A percentile compares a stretch with the other conserved stretches of the same genome.
Conservation (phyloP, 2,797 vertebrate genomes). For the Sebastes trivittatus region DNA sequence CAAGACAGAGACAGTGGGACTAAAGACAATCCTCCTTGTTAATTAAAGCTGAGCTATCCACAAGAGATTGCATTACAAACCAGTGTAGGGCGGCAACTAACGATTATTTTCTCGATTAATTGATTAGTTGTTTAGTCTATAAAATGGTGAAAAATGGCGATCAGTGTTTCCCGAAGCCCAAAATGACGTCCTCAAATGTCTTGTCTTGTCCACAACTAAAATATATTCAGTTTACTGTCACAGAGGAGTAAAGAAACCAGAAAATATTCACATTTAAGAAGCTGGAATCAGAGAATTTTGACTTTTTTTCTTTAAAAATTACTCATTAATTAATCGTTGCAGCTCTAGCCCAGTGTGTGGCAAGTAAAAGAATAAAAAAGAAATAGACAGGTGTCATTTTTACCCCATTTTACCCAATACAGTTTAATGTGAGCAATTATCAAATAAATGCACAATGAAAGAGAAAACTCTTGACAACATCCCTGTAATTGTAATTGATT, state of each 20-base stretch:
- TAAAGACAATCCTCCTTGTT: conserved; percentile 51
- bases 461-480: background rate
- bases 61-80: conserved; percentile 30
- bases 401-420: background rate
- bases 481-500: background rate
- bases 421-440: background rate
- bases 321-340: too few relatives aligned
- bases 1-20: conserved; percentile 39
- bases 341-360: background rate
- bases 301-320: too few relatives aligned
- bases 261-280: too few relatives aligned
- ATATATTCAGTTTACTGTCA: too few relatives aligned
- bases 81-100: background rate
- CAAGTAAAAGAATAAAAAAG: background rate
- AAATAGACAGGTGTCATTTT: background rate
- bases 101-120: too few relatives aligned
- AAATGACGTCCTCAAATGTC: too few relatives aligned
- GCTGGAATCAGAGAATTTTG: too few relatives aligned
- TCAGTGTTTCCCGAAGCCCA: too few relatives aligned
- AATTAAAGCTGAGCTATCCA: conserved; percentile 58
- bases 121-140: too few relatives aligned
- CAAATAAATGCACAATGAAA: background rate
- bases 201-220: too few relatives aligned
- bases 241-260: too few relatives aligned
- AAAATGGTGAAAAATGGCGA: too few relatives aligned